Evolutionary conservation across 2,888 invertebrate species (phyloP), one percentile per base, ranked within the genome.

Genomic region (Anthophora plumipes): DNA sequence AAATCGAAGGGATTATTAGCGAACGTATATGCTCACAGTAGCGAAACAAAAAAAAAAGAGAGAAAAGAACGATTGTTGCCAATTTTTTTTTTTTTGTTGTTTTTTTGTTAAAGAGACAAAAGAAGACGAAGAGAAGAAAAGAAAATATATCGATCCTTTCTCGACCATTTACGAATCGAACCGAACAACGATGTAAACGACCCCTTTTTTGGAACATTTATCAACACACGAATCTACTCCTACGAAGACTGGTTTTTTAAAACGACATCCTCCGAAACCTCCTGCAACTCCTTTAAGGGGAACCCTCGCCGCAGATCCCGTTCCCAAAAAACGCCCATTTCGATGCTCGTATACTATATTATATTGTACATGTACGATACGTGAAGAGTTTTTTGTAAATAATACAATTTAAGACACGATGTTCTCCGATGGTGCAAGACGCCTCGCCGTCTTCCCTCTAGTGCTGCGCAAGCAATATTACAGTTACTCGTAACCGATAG

Each of bases 221-320:
- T 31, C 31, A 31, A 31, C 31, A 31, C 31, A 31, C 81, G 80
- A 84, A 86, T 90, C 86, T 88, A n/a, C 88, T 89, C 87, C 82
- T 85, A 85, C 84, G 74, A 92, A 92, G 92, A 92, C 92, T 92
- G 92, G 92, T 92, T 91, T 92, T 91, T 90, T 90, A 91, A 83
- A n/a, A 74, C 43, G 61, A 60, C 59, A 46, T 78, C 77, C 50
- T 64, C 75, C 76, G 25, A 39, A 41, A 22, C 81, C 72, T 12
- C 46, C 12, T 6, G 0, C n/a, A n/a, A 20, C 52, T 12, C 52
- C 22, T 8, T 3, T 17, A n/a, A n/a, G n/a, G n/a, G n/a, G n/a
- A n/a, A n/a, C n/a, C n/a, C n/a, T n/a, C n/a, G n/a, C n/a, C n/a
- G n/a, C n/a, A n/a, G n/a, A 5, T 7, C 6, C n/a, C 48, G 1